Conservation (phyloP, 2,113 vertebrate species). For the Sinocyclocheilus rhinocerous region DNA sequence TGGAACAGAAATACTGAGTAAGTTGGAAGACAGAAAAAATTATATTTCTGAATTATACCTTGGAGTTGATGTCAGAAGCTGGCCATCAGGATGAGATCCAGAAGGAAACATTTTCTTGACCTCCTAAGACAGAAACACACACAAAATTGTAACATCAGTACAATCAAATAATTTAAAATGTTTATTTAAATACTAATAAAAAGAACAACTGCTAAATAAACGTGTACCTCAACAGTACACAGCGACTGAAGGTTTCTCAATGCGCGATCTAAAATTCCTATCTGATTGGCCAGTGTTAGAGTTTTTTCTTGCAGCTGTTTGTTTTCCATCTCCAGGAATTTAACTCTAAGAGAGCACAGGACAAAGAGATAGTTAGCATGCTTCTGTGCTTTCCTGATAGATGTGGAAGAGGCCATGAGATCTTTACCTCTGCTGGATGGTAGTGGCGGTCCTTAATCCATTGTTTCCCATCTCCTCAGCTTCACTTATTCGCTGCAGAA, state of each 20-base stretch:
- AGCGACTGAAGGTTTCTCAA: conserved; percentile 74
- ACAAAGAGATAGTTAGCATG: not conserved
- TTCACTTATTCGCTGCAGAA: conserved; percentile 80
- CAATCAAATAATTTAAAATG: not conserved
- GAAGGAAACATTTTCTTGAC: conserved; percentile 68
- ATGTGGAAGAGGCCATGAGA: not conserved
- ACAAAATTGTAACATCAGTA: not conserved
- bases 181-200: not conserved
- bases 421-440: conserved; percentile 82
- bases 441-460: conserved; percentile 68
- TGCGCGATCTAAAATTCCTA: conserved; percentile 70
- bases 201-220: not conserved
- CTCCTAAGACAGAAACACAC: conserved; percentile 59
- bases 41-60: conserved; percentile 57
- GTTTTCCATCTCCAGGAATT: conserved; percentile 84
- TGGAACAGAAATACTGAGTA: not conserved
- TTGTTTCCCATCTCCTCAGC: conserved; percentile 79
- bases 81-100: conserved; percentile 60
- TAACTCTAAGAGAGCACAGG: conserved; percentile 72
- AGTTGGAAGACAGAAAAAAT: not conserved
- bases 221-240: conserved; percentile 78
- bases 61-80: conserved; percentile 64
- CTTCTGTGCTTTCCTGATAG: not conserved
- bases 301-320: conserved; percentile 80
- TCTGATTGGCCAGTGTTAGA: conserved; percentile 77